Evolutionary conservation across 1,140 invertebrate species (phyloP).

Genomic region (Ladona fulva): DNA sequence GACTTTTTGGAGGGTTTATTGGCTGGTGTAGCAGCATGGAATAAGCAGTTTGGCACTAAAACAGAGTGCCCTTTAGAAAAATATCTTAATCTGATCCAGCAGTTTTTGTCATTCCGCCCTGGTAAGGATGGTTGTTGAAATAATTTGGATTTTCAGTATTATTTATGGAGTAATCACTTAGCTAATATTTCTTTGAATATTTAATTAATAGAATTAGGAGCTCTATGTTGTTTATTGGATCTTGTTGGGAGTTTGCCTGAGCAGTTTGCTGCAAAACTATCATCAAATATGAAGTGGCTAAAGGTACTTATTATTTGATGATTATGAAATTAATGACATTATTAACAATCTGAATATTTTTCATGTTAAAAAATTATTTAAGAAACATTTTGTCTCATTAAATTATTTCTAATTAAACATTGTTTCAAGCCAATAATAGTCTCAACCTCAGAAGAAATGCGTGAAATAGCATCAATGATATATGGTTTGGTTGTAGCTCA

Average conservation of each 20-base stretch:
- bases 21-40: not conserved
- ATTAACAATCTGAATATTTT: too few species aligned
- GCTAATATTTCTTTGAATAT: not conserved
- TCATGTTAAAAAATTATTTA: too few species aligned
- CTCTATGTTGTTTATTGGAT: not conserved
- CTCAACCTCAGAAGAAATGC: slow-evolving; percentile 63
- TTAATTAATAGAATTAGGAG: not conserved
- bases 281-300: not conserved
- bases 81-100: not conserved
- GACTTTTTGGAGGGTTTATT: not conserved
- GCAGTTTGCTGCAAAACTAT: not conserved
- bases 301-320: not conserved
- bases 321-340: too few species aligned
- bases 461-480: slow-evolving; percentile 56
- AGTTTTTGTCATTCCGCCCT: not conserved
- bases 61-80: not conserved
- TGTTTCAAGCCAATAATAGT: slow-evolving; percentile 43
- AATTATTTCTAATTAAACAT: too few species aligned
- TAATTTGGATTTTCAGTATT: not conserved
- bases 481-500: slow-evolving; percentile 55
- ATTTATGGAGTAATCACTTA: not conserved
- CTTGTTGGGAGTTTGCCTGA: not conserved
- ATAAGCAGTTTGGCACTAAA: not conserved
- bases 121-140: not conserved
- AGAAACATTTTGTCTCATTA: too few species aligned